A percentile compares a stretch with the other conserved stretches of the same genome.
phyloP scores from a whole-genome alignment of 2,113 vertebrate species.

The Lagopus muta region DNA sequence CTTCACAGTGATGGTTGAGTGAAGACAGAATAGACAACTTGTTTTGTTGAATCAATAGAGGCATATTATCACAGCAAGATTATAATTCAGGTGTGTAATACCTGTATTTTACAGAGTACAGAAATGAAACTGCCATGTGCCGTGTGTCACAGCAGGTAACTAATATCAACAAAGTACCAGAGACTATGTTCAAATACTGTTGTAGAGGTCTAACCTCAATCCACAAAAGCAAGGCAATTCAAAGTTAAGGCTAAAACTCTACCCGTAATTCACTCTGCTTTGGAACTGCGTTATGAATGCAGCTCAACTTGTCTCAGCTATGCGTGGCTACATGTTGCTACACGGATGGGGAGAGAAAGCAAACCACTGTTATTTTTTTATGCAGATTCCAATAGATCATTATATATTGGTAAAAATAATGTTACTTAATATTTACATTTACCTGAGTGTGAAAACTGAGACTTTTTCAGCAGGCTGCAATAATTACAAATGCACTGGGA shows the following conservation, averaged over 20 bases:
- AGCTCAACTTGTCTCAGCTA: constrained; percentile 17
- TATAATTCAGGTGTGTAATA: constrained; percentile 83
- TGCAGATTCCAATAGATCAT: background rate
- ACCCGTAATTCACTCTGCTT: constrained; percentile 1
- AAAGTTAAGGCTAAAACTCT: constrained; percentile 42
- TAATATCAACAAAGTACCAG: constrained; percentile 73
- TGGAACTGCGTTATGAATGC: constrained; percentile 21
- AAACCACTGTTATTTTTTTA: background rate
- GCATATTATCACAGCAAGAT: constrained; percentile 83
- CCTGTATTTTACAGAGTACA: constrained; percentile 69
- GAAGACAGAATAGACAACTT: constrained; percentile 79
- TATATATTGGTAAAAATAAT: background rate
- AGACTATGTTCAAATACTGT: constrained; percentile 57
- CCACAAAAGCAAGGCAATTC: constrained; percentile 61
- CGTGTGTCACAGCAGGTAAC: constrained; percentile 77
- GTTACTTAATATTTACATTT: background rate
- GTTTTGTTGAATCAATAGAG: constrained; percentile 80
- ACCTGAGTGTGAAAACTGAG: background rate
- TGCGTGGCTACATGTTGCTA: background rate
- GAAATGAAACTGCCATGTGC: constrained; percentile 69
- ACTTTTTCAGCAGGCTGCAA: background rate
- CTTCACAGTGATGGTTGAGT: constrained; percentile 62
- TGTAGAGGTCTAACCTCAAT: constrained; percentile 47
- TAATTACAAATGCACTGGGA: background rate
- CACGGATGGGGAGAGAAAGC: background rate